Evolutionary conservation across 2,113 vertebrate genomes (phyloP), one percentile per base, ranked within the genome.

Genomic region (Polypterus bichir): DNA sequence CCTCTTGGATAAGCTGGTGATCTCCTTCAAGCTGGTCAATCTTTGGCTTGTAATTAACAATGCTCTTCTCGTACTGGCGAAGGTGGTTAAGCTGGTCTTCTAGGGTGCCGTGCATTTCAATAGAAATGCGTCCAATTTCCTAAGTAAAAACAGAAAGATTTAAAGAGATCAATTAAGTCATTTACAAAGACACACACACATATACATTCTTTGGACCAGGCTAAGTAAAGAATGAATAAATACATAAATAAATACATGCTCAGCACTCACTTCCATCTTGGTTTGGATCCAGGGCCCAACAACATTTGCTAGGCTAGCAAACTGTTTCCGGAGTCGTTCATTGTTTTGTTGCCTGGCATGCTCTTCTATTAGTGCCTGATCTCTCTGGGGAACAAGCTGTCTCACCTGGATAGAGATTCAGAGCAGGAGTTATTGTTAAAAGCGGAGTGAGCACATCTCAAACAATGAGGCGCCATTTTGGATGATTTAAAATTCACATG

Each of bases 251-350:
- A 57, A 44, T 48, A 48, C 6, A 6, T 9, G 6, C 6, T 51
- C 6, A 10, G 4, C 8, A 70, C 77, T 66, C 69, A 98, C 96
- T 92, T 95, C 89, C 96, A 98, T 98, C 81, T 98, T 98, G 73
- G 80, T 97, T 83, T 98, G 96, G 78, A 98, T 98, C 96, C 96
- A 98, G 66, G 94, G 94, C 45, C 96, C 96, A 2, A 98, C 97
- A 68, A 97, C 82, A 3, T 98, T 98, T 75, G 96, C 96, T 77
- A 97, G 94, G 65, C 86, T 90, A 47, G 87, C 94, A n/a, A 98
- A 98, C 79, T 98, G 96, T 68, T 92, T 88, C 63, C 94, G 91
- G 70, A 98, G 88, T 3, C 89, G 84, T 67, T 98, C 96, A 1
- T 98, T 98, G 71, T 97, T 94, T 79, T 98, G 94, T 74, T 98